A percentile compares a stretch with the other conserved stretches of the same genome.
Conservation (phyloP, 2,113 vertebrate species). For the Menidia beryllina region DNA sequence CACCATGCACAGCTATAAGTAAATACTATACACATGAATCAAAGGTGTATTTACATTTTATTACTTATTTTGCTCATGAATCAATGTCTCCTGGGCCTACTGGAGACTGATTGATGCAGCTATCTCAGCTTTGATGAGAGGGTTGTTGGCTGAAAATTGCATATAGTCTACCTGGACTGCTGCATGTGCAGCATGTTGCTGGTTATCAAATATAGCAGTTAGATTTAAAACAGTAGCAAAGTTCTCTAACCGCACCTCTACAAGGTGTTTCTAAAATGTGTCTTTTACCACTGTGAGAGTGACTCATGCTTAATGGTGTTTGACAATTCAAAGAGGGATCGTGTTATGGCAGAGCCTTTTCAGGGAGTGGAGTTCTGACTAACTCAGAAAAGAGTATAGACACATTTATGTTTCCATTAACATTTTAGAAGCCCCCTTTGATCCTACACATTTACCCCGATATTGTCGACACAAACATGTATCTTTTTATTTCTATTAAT, state of each 20-base stretch:
- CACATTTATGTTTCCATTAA: not conserved
- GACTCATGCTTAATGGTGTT: constrained; percentile 23
- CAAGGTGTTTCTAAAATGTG: not conserved
- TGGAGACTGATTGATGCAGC: not conserved
- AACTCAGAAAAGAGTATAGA: not conserved
- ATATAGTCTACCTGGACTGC: too few relatives aligned
- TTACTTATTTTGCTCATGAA: not conserved
- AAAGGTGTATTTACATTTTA: not conserved
- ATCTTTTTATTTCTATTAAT: too few relatives aligned
- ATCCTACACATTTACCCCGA: too few relatives aligned
- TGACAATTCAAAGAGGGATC: constrained; percentile 49
- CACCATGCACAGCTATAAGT: not conserved
- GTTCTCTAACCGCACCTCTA: not conserved
- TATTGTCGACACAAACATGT: too few relatives aligned
- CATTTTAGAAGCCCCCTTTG: too few relatives aligned
- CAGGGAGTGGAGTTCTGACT: not conserved
- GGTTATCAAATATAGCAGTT: too few relatives aligned
- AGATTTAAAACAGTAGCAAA: not conserved
- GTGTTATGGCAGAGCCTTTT: constrained; percentile 50
- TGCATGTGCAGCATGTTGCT: too few relatives aligned
- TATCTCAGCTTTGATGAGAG: not conserved
- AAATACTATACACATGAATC: not conserved
- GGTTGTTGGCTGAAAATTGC: not conserved
- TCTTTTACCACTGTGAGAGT: not conserved
- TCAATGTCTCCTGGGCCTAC: not conserved